phyloP scores from a whole-genome alignment of 1,140 invertebrate genomes.

The Microplitis mediator region DNA sequence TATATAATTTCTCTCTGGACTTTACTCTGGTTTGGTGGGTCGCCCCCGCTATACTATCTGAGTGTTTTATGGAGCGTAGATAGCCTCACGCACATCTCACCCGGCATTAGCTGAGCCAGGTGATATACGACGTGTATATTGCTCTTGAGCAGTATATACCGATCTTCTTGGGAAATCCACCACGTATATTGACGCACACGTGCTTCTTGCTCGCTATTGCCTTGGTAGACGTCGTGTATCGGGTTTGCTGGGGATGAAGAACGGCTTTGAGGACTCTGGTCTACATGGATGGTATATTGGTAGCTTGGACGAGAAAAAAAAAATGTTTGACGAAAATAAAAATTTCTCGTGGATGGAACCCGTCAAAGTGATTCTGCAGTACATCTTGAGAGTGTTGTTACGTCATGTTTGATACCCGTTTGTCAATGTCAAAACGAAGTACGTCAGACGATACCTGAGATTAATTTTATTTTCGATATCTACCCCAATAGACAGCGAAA shows the following conservation, averaged over 20 bases:
- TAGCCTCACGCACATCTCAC: constrained; percentile 51
- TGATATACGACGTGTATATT: constrained; percentile 49
- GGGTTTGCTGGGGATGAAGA: no score
- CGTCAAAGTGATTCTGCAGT: no score
- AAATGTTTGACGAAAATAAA: no score
- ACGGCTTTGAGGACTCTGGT: no score
- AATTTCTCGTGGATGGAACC: no score
- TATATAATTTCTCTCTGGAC: neutral
- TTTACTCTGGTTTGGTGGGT: neutral
- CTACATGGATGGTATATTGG: no score
- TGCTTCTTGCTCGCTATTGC: no score
- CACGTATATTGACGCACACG: neutral
- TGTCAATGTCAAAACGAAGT: constrained; percentile 39
- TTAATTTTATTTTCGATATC: no score
- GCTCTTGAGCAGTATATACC: constrained; percentile 3
- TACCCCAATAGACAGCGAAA: no score
- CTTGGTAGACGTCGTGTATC: no score
- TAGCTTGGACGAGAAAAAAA: no score
- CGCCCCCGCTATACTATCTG: constrained; percentile 24
- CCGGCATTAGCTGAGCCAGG: constrained; percentile 43
- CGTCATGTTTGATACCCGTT: constrained; percentile 37
- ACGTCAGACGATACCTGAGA: neutral
- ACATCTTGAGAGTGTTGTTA: constrained; percentile 24
- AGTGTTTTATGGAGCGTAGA: constrained; percentile 50
- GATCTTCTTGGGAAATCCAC: neutral